Percentiles rank a stretch among this genome's conserved stretches.
These are phyloP conservation scores for Styela clava DNA, from an alignment of 23 tunicate genomes.

Conservation along the genomic window DNA sequence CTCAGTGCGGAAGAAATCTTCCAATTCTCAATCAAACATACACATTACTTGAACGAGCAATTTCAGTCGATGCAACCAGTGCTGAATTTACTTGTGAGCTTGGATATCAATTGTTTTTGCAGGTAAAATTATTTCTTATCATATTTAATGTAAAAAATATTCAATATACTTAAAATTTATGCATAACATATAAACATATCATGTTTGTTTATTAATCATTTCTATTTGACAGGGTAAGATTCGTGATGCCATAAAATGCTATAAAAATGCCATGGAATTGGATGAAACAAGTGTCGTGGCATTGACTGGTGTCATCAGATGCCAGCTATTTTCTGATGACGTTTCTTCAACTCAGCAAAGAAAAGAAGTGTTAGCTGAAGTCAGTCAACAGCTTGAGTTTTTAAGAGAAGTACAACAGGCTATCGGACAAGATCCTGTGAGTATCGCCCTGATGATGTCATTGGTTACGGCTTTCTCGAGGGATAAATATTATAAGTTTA, in stretches of 20 bases:
- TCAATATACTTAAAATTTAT: too few species aligned
- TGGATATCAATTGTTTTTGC: conserved; percentile 66
- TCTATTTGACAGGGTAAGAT: conserved; percentile 58
- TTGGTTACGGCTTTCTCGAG: too few species aligned
- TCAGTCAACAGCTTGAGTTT: conserved; percentile 55
- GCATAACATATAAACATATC: too few species aligned
- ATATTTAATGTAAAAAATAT: too few species aligned
- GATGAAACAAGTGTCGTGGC: conserved; percentile 67
- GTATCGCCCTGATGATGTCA: conserved; percentile 32
- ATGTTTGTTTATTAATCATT: too few species aligned
- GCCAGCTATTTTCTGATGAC: conserved; percentile 49
- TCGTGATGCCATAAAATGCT: conserved; percentile 55
- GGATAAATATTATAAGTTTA: too few species aligned
- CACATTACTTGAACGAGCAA: conserved; percentile 68
- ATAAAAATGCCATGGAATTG: conserved; percentile 46
- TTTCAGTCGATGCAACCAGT: conserved; percentile 27
- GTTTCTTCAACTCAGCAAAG: conserved; percentile 8
- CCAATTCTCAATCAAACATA: conserved; percentile 65
- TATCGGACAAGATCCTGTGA: conserved; percentile 35
- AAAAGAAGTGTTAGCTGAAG: conserved; percentile 32
- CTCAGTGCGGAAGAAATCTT: conserved; percentile 58
- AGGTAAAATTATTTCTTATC: too few species aligned
- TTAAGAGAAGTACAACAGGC: conserved; percentile 35
- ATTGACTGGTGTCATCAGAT: conserved; percentile 49
- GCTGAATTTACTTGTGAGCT: conserved; percentile 56